Conservation (phyloP, 2,888 invertebrate species). For the Coenonympha arcania region DNA sequence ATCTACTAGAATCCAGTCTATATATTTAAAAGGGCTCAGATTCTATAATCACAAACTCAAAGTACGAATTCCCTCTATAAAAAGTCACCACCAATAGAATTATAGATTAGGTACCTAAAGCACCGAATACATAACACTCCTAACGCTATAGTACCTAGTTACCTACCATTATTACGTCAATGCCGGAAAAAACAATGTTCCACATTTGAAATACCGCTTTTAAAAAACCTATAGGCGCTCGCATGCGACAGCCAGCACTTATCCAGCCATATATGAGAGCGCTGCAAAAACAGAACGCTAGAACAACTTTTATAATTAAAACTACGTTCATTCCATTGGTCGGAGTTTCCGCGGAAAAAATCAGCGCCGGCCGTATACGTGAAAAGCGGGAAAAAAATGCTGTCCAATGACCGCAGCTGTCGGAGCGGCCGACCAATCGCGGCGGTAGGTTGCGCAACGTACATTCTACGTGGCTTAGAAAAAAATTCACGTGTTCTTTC, state of each 20-base stretch:
- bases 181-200: not conserved
- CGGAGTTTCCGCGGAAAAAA: conserved; percentile 60
- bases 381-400: conserved; percentile 68
- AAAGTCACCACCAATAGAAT: too few species aligned
- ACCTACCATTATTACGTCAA: too few species aligned
- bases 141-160: too few species aligned
- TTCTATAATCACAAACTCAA: too few species aligned
- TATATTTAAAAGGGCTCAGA: too few species aligned
- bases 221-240: conserved; percentile 23
- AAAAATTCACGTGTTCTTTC: conserved; percentile 70
- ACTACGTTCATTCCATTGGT: conserved; percentile 62
- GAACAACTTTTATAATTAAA: conserved; percentile 67
- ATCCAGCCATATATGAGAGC: conserved; percentile 17
- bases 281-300: conserved; percentile 30
- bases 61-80: too few species aligned
- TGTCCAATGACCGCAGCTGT: conserved; percentile 56
- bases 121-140: too few species aligned
- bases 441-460: conserved; percentile 50
- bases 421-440: conserved; percentile 50
- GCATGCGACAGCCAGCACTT: conserved; percentile 16
- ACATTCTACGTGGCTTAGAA: conserved; percentile 68
- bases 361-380: conserved; percentile 57
- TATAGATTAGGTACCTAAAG: too few species aligned
- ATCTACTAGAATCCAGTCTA: too few species aligned
- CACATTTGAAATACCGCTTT: conserved; percentile 8